phyloP scores from a whole-genome alignment of 2,888 invertebrate species.

The Portevinia maculata region DNA sequence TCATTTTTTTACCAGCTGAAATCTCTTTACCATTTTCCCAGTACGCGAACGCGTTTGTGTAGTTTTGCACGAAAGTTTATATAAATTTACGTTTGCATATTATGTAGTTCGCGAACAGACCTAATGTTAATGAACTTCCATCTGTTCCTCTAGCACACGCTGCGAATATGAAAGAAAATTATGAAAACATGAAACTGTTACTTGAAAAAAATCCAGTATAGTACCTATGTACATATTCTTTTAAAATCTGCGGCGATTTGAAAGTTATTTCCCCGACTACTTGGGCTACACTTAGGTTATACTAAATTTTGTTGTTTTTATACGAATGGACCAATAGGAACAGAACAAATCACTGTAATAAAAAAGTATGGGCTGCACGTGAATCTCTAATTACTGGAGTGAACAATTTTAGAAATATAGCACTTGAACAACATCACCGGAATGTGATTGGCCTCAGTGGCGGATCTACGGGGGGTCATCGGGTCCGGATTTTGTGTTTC shows the following conservation, averaged over 20 bases:
- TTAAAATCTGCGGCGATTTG: constrained; percentile 1
- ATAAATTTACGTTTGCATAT: too few relatives aligned
- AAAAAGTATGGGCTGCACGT: background rate
- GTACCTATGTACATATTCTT: constrained; percentile 7
- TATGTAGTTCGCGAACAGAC: too few relatives aligned
- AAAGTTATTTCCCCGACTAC: background rate
- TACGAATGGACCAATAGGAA: background rate
- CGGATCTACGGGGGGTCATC: too few relatives aligned
- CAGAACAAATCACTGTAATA: background rate
- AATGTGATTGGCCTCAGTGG: too few relatives aligned
- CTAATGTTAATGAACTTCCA: too few relatives aligned
- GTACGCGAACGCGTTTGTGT: too few relatives aligned
- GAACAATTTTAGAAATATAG: background rate
- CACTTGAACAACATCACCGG: too few relatives aligned
- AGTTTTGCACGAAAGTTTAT: too few relatives aligned
- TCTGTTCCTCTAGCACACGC: too few relatives aligned
- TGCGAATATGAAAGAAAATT: constrained; percentile 2
- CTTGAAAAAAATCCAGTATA: constrained; percentile 2
- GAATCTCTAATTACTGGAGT: background rate
- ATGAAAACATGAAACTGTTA: constrained; percentile 6
- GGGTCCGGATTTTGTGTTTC: too few relatives aligned
- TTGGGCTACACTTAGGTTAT: background rate
- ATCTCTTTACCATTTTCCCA: too few relatives aligned
- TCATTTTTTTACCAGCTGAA: too few relatives aligned
- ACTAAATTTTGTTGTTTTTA: constrained; percentile 2